These are phyloP conservation scores for Echinarachnius parma DNA, from an alignment of 53 echinoderm and acorn worm genomes.

Conservation along the genomic window DNA sequence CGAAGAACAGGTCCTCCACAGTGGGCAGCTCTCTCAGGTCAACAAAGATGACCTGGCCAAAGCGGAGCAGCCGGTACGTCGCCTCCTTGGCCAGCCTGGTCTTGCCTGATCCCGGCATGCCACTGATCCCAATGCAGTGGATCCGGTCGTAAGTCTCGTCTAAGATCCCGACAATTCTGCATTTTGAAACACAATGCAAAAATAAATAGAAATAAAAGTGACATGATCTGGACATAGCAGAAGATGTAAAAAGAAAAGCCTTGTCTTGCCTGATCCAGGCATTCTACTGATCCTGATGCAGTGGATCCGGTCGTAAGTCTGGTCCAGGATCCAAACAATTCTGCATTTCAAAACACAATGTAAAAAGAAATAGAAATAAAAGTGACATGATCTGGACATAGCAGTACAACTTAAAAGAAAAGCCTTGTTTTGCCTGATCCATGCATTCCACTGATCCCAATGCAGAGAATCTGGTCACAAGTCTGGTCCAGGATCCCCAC, in stretches of 20 bases:
- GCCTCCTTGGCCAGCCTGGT: conserved; percentile 87
- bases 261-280: conserved; percentile 89
- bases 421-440: too few species aligned
- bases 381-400: too few species aligned
- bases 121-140: conserved; percentile 75
- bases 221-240: too few species aligned
- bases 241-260: too few species aligned
- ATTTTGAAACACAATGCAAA: background rate
- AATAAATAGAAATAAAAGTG: too few species aligned
- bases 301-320: conserved; percentile 58
- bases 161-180: conserved; percentile 58
- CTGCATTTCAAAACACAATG: conserved; percentile 20
- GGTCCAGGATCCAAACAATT: conserved; percentile 58
- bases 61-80: conserved; percentile 57
- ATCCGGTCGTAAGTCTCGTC: conserved; percentile 54
- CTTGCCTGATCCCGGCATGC: conserved; percentile 93
- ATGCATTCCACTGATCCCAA: too few species aligned
- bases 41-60: conserved; percentile 65
- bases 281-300: conserved; percentile 76
- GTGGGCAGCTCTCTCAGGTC: conserved; percentile 82
- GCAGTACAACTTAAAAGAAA: too few species aligned
- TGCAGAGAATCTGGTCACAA: too few species aligned
- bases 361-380: too few species aligned
- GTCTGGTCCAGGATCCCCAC: too few species aligned
- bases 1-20: conserved; percentile 83